phyloP scores from a whole-genome alignment of 2,888 invertebrate genomes.

The Ornithoptera priamus region DNA sequence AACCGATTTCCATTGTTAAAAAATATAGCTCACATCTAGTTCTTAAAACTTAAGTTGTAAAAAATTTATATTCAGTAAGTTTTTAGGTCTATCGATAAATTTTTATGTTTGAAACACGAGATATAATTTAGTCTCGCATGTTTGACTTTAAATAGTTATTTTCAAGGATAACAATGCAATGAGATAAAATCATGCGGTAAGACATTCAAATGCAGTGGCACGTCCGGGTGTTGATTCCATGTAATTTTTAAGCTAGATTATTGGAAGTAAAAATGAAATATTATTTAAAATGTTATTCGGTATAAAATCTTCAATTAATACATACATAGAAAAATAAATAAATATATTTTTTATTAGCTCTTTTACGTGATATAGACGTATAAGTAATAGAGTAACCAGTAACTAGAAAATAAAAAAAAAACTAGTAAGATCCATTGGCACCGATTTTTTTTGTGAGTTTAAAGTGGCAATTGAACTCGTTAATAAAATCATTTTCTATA shows the following conservation, averaged over 20 bases:
- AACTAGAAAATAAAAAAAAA: no score
- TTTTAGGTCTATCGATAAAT: neutral
- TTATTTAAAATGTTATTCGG: neutral
- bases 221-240: neutral
- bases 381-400: no score
- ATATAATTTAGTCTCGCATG: conserved; percentile 31
- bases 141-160: conserved; percentile 24
- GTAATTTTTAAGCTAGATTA: neutral
- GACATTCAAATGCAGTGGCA: neutral
- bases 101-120: conserved; percentile 29
- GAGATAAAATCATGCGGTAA: conserved; percentile 25
- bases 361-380: no score
- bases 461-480: no score
- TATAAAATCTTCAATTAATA: no score
- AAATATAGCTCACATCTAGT: neutral
- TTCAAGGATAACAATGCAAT: conserved; percentile 36
- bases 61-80: no score
- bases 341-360: no score
- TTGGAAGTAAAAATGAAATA: neutral
- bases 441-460: no score
- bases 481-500: neutral
- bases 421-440: no score
- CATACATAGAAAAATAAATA: no score
- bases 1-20: neutral
- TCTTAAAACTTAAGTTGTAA: no score